Base-by-base conservation (phyloP, 2,797 vertebrate genomes). In the Myotis pilosus region DNA sequence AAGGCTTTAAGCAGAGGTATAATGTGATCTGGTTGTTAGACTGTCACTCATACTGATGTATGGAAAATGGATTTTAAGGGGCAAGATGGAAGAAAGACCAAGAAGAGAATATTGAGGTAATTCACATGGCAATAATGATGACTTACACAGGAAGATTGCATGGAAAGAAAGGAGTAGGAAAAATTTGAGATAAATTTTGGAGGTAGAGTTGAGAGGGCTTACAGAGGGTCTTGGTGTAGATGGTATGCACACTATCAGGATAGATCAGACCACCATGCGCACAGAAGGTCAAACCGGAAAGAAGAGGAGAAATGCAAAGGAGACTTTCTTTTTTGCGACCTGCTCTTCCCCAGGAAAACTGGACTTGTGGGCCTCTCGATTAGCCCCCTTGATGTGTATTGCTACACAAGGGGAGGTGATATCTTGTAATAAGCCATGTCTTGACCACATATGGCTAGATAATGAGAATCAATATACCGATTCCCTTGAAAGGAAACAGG, bases 401-500 rank as follows among this genome's bases (percentile, higher is more conserved):
- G 12, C 38, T 88, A 36, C 36, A 69, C 1, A 19, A 30, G 23
- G 53, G 83, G 28, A 94, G 5, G n/a, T 22, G 38, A 30, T 6
- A 3, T 79, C 60, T 89, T 84, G 44, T 41, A 80, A 89, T 74
- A 94, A 91, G 75, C 71, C 11, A 11, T 57, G 62, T 51, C 60
- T 76, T 94, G 68, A 64, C 92, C 49, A 57, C 91, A 94, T 87
- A 92, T 33, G 68, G 49, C 62, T 57, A 28, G 57, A 51, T 74
- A 95, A 83, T 91, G 72, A 92, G 93, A 96, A 95, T 95, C 93
- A 91, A 93, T 93, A 33, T 76, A 94, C 96, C 17, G 91, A 96
- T 94, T 95, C 76, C 62, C 62, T 89, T 87, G 87, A 95, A 95
- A 94, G 68, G 53, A 20, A 87, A 85, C 64, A 94, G 89, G 76